Evolutionary conservation across 2,113 vertebrate species (phyloP).

Genomic region (Sander vitreus): DNA sequence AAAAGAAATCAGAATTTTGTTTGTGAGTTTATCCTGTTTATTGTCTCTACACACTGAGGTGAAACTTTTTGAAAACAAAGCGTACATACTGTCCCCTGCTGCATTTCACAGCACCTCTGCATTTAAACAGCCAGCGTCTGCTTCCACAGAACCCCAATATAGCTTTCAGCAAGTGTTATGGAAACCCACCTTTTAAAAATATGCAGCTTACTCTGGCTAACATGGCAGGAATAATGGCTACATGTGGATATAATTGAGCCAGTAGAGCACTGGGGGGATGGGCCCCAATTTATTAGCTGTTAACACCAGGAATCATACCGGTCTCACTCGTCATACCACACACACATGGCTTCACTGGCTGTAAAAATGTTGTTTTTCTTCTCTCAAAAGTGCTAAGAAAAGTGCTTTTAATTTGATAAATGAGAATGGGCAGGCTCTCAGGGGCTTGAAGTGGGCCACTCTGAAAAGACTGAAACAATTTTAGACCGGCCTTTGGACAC

Average conservation of each 20-base stretch:
- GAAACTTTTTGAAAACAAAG: conserved; percentile 55
- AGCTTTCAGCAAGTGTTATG: conserved; percentile 75
- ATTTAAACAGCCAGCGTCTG: conserved; percentile 60
- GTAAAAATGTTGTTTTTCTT: conserved; percentile 75
- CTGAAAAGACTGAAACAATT: conserved; percentile 56
- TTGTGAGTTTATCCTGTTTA: conserved; percentile 32
- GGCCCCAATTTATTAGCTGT: conserved; percentile 85
- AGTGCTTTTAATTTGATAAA: conserved; percentile 79
- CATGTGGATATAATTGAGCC: conserved; percentile 83
- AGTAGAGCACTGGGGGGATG: conserved; percentile 67
- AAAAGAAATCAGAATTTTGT: not conserved
- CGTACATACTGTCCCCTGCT: conserved; percentile 28
- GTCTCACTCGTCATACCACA: conserved; percentile 59
- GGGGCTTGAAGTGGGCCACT: conserved; percentile 56
- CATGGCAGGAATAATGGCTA: conserved; percentile 70
- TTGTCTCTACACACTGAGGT: conserved; percentile 33
- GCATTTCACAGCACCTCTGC: conserved; percentile 58
- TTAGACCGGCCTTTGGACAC: conserved; percentile 27
- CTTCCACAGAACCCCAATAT: conserved; percentile 51
- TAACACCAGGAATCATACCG: conserved; percentile 81
- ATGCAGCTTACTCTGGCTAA: conserved; percentile 69
- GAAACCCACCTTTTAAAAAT: conserved; percentile 80
- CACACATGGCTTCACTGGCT: conserved; percentile 62
- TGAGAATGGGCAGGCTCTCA: conserved; percentile 66
- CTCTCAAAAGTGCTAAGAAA: conserved; percentile 72